These are phyloP conservation scores for Stegana nigrithorax DNA, from an alignment of 2,888 invertebrate genomes.

Conservation along the genomic window DNA sequence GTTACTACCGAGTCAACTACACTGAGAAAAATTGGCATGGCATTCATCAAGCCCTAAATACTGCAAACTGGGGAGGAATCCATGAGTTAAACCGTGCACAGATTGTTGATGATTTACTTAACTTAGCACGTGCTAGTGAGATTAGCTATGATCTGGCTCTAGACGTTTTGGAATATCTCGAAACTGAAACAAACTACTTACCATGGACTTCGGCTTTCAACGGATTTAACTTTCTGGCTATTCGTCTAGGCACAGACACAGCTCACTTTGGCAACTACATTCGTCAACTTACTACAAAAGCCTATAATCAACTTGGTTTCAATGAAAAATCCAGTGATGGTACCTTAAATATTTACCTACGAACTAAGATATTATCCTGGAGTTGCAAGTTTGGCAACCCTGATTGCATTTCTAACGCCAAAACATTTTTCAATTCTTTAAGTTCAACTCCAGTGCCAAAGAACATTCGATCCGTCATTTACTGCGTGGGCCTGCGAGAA, in stretches of 20 bases:
- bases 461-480: slow-evolving; percentile 78
- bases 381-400: slow-evolving; percentile 75
- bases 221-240: slow-evolving; percentile 65
- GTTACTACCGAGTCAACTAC: slow-evolving; percentile 78
- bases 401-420: slow-evolving; percentile 72
- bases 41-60: slow-evolving; percentile 40
- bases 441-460: slow-evolving; percentile 68
- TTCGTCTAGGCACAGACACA: slow-evolving; percentile 55
- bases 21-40: slow-evolving; percentile 74
- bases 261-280: slow-evolving; percentile 66
- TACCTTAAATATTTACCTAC: slow-evolving; percentile 73
- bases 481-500: slow-evolving; percentile 79
- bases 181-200: slow-evolving; percentile 77
- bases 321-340: slow-evolving; percentile 66
- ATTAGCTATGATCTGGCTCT: slow-evolving; percentile 75
- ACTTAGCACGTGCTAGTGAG: slow-evolving; percentile 77
- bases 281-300: slow-evolving; percentile 68
- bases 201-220: slow-evolving; percentile 81
- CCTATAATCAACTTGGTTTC: slow-evolving; percentile 71
- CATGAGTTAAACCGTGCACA: slow-evolving; percentile 80
- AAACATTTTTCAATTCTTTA: slow-evolving; percentile 62
- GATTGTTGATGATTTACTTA: slow-evolving; percentile 83
- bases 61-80: slow-evolving; percentile 66
- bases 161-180: slow-evolving; percentile 76
- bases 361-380: slow-evolving; percentile 73